phyloP scores from a whole-genome alignment of 2,797 vertebrate genomes.

The Australoheros facetus region DNA sequence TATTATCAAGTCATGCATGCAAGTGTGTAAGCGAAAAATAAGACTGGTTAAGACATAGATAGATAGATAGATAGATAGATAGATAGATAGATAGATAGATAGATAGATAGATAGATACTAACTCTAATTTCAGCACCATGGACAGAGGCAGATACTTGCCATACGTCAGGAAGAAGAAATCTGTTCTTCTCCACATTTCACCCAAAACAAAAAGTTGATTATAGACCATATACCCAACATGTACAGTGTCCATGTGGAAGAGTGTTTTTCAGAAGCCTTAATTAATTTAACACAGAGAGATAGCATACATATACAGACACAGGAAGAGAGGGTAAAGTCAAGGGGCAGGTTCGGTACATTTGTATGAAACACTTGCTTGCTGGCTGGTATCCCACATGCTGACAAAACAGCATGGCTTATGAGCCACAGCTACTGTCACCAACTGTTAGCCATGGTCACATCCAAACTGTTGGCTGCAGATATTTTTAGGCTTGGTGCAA shows the following conservation, averaged over 20 bases:
- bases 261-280: constrained; percentile 8
- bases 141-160: constrained; percentile 51
- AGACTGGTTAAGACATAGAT: constrained; percentile 2
- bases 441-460: constrained; percentile 66
- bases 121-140: constrained; percentile 64
- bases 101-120: constrained; percentile 33
- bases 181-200: constrained; percentile 20
- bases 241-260: neutral
- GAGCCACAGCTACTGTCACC: constrained; percentile 70
- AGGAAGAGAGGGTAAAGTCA: neutral
- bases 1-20: constrained; percentile 14
- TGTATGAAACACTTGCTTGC: constrained; percentile 55
- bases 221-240: constrained; percentile 1
- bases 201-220: constrained; percentile 40
- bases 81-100: constrained; percentile 32
- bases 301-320: neutral
- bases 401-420: constrained; percentile 68
- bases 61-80: constrained; percentile 35
- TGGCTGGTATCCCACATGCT: constrained; percentile 61
- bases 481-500: constrained; percentile 62
- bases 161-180: neutral
- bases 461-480: constrained; percentile 56
- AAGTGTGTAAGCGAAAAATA: neutral
- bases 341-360: constrained; percentile 43
- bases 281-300: neutral